Conservation (phyloP, 64 coral and sea anemone species). For the Pachyseris speciosa region DNA sequence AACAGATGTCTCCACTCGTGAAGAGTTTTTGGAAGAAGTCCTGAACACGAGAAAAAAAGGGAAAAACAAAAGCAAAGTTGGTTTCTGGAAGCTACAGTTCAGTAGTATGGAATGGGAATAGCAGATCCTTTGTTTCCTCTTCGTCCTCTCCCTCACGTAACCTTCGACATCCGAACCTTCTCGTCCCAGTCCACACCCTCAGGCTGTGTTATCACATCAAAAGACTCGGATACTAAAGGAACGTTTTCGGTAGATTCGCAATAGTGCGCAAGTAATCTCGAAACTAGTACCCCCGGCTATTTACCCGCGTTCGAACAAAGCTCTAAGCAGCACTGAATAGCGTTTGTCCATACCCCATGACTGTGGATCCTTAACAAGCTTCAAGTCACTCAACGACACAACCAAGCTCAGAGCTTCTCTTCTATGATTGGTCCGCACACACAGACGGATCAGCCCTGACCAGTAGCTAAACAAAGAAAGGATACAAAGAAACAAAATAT, state of each 20-base stretch:
- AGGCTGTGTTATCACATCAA: not conserved
- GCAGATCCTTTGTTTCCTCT: not conserved
- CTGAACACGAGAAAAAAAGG: not conserved
- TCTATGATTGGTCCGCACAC: conserved; percentile 3
- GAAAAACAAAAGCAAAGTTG: not conserved
- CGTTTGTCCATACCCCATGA: conserved; percentile 63
- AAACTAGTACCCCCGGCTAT: too few species aligned
- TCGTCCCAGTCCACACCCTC: not conserved
- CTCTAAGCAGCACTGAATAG: too few species aligned
- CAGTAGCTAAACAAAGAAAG: conserved; percentile 55
- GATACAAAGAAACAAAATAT: not conserved
- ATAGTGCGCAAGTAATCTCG: too few species aligned
- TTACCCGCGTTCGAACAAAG: too few species aligned
- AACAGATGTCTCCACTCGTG: conserved; percentile 57
- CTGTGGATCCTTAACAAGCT: conserved; percentile 27
- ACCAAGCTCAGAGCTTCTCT: conserved; percentile 27
- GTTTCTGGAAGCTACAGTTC: too few species aligned
- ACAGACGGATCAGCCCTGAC: conserved; percentile 58
- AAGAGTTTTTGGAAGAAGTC: conserved; percentile 33
- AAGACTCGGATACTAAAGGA: too few species aligned
- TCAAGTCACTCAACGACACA: conserved; percentile 48
- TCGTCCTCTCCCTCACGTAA: not conserved
- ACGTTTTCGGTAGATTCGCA: too few species aligned
- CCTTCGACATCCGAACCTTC: not conserved
- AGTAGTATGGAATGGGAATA: not conserved